Percentiles rank a stretch among this genome's conserved stretches.
Evolutionary conservation across 2,888 invertebrate species (phyloP).

Genomic region (Sminthurinus aureus): DNA sequence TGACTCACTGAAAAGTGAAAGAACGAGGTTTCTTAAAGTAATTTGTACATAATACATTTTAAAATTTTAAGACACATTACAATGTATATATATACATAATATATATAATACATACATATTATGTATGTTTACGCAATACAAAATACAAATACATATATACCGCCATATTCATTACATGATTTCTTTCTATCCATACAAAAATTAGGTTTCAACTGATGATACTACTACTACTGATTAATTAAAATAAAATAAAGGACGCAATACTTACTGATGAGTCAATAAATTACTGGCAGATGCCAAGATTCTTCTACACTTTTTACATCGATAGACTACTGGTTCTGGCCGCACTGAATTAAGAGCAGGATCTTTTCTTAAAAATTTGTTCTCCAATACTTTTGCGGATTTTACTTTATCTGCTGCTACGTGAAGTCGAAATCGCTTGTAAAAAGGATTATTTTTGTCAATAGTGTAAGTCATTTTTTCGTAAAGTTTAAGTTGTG

Average conservation of each 20-base stretch:
- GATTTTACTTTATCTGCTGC: conserved; percentile 83
- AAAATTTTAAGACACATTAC: too few relatives aligned
- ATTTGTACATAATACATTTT: too few relatives aligned
- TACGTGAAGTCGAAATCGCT: conserved; percentile 76
- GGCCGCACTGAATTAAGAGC: conserved; percentile 77
- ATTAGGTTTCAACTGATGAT: too few relatives aligned
- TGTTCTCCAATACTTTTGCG: conserved; percentile 51
- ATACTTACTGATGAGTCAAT: conserved; percentile 63
- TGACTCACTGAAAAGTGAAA: conserved; percentile 62
- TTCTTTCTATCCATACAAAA: too few relatives aligned
- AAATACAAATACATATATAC: conserved; percentile 61
- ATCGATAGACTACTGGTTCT: conserved; percentile 84
- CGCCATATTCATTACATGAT: neutral
- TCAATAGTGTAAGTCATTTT: conserved; percentile 80
- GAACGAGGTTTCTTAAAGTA: too few relatives aligned
- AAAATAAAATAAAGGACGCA: neutral
- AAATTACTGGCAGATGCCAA: conserved; percentile 81
- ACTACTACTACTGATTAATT: too few relatives aligned
- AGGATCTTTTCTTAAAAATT: conserved; percentile 70
- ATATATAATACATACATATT: too few relatives aligned
- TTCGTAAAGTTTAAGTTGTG: conserved; percentile 79
- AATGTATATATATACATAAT: too few relatives aligned
- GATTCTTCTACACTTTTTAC: conserved; percentile 79
- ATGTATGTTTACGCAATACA: too few relatives aligned
- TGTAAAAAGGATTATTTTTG: conserved; percentile 74